Evolutionary conservation across 2,113 vertebrate species (phyloP).

Genomic region (human (Homo sapiens)): GRCh38 chr14:43824001-43824500

Average conservation of each 20-base stretch:
- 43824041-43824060: neutral
- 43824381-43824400: constrained; percentile 9
- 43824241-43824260: neutral
- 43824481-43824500: constrained; percentile 75
- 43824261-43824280: constrained; percentile 2
- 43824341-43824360: neutral
- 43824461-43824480: constrained; percentile 58
- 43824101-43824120: neutral
- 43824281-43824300: neutral
- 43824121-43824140: neutral
- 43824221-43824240: neutral
- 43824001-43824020: neutral
- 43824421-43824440: constrained; percentile 52
- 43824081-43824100: neutral
- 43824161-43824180: neutral
- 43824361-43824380: neutral
- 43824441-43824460: neutral
- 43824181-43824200: neutral
- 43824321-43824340: neutral
- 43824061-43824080: neutral
- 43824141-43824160: neutral
- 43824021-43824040: neutral
- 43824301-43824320: neutral
- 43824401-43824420: neutral
- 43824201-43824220: neutral